A percentile compares a stretch with the other conserved stretches of the same genome.
These are phyloP conservation scores for Mesorhabditis spiculigera DNA, from an alignment of 2,888 invertebrate species.

Conservation along the genomic window DNA sequence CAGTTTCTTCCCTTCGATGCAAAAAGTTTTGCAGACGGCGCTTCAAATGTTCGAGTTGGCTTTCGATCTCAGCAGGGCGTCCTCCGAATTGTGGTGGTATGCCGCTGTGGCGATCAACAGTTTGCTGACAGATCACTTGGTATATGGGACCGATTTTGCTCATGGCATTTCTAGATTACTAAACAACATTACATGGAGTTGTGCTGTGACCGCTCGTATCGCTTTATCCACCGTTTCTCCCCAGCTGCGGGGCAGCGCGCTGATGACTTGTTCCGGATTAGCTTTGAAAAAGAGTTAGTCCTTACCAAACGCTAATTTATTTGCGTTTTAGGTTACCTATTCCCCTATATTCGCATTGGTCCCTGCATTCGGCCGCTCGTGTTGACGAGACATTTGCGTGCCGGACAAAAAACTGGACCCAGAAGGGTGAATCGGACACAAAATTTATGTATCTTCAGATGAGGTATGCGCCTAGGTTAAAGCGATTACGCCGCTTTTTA, in stretches of 20 bases:
- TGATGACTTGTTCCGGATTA: conserved; percentile 42
- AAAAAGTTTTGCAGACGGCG: conserved; percentile 21
- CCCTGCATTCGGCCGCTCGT: conserved; percentile 43
- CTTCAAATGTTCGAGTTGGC: conserved; percentile 45
- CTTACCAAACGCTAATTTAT: conserved; percentile 6
- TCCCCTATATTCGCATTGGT: conserved; percentile 50
- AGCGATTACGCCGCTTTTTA: conserved; percentile 16
- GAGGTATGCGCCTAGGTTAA: conserved; percentile 17
- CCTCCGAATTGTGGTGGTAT: conserved; percentile 47
- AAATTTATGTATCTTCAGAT: conserved; percentile 35
- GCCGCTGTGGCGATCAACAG: conserved; percentile 48
- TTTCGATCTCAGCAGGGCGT: conserved; percentile 36
- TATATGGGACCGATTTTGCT: conserved; percentile 5
- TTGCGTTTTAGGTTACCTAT: conserved; percentile 36
- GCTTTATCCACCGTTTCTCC: conserved; percentile 33
- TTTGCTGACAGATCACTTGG: conserved; percentile 36
- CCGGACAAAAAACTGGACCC: conserved; percentile 48
- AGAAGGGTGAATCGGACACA: conserved; percentile 43
- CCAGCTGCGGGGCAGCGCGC: conserved; percentile 38
- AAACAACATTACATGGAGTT: conserved; percentile 39
- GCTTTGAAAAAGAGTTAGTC: conserved; percentile 44
- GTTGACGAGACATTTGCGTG: conserved; percentile 47
- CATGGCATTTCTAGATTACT: conserved; percentile 31
- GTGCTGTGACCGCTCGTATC: conserved; percentile 42
- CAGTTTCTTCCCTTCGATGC: neutral